Evolutionary conservation across 2,113 vertebrate genomes (phyloP), one percentile per base, ranked within the genome.

Genomic region (Diadophis punctatus): DNA sequence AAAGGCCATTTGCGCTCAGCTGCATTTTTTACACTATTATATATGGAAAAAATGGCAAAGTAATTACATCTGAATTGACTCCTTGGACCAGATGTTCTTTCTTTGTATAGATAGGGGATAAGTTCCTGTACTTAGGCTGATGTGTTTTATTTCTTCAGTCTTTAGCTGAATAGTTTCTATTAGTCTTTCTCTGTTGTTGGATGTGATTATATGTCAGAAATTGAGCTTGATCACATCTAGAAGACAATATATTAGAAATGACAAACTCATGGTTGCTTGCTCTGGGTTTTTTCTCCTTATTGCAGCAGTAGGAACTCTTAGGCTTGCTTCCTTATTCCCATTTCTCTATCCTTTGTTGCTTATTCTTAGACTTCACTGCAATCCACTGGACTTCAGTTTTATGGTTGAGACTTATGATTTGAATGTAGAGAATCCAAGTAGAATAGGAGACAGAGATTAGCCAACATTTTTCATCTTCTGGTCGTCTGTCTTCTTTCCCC

Each of bases 341-440:
- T 25, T 52, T 56, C 4, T 27, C 23, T 23, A n/a, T 30, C 87
- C 84, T 48, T 20, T 80, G 18, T n/a, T 92, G 16, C 53, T 2
- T 39, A 4, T 34, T 25, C 22, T 34, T 43, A 16, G 63, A 68
- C 30, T 34, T 68, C 60, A 68, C 1, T 68, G 60, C 25, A 68
- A 68, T 68, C 9, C 9, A 30, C 84, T 91, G 49, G 34, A 93
- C 30, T 6, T 1, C 22, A 85, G 0, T 18, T 34, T 91, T 18
- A 55, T 27, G 89, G 88, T 93, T 87, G 90, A 27, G 43, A 63
- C 20, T 68, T 2, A 58, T 51, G 84, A 56, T 34, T 49, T 1
- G 34, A 43, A 7, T 0, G 14, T 5, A 58, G 0, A 1, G 1
- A 58, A 60, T 80, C 14, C 34, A 58, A 60, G 63, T 0, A 0